Conservation (phyloP, 2,113 vertebrate genomes). For the Sinosuthora webbiana region DNA sequence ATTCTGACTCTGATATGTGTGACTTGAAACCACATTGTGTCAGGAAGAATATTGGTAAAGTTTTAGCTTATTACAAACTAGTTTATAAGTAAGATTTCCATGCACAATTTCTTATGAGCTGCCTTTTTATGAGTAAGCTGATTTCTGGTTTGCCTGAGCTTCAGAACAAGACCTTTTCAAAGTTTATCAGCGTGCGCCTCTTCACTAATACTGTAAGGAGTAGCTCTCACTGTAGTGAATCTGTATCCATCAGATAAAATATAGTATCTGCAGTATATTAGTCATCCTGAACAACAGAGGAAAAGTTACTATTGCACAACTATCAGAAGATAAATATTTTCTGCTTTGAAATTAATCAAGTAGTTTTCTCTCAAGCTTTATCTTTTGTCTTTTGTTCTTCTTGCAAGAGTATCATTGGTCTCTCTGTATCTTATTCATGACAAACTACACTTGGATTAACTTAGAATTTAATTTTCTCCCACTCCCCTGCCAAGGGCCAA, state of each 20-base stretch:
- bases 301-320: not conserved
- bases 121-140: not conserved
- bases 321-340: constrained; percentile 25
- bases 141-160: not conserved
- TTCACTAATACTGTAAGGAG: not conserved
- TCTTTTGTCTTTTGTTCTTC: not conserved
- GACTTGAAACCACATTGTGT: not conserved
- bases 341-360: constrained; percentile 17
- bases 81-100: not conserved
- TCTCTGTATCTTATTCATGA: not conserved
- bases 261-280: not conserved
- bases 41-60: not conserved
- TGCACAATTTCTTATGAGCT: not conserved
- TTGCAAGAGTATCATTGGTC: not conserved
- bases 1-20: not conserved
- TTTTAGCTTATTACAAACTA: not conserved
- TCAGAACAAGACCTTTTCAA: not conserved
- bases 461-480: not conserved
- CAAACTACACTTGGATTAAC: not conserved
- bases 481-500: not conserved
- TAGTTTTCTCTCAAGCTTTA: not conserved
- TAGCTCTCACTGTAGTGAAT: not conserved
- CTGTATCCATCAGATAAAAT: constrained; percentile 3
- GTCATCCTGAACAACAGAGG: not conserved
- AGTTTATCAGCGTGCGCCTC: not conserved